phyloP scores from a whole-genome alignment of 2,113 vertebrate species.

The Gobio gobio region DNA sequence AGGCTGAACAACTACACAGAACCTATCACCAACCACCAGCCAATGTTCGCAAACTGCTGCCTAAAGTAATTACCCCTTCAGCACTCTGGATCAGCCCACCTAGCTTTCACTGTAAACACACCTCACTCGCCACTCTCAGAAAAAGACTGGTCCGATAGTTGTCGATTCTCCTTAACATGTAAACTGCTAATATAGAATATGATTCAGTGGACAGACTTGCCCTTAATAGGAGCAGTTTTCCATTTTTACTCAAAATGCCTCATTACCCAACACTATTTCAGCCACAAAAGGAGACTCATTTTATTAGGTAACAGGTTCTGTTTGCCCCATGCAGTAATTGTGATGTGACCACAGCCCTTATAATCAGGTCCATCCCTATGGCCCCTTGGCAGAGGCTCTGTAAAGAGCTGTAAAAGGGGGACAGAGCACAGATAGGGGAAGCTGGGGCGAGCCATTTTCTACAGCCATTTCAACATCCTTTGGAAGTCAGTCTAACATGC shows the following conservation, averaged over 20 bases:
- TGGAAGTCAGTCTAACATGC: too few relatives aligned
- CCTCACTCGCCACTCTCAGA: constrained; percentile 1
- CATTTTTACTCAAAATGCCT: constrained; percentile 63
- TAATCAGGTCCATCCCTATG: constrained; percentile 41
- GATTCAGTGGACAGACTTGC: constrained; percentile 56
- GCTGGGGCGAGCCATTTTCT: background rate
- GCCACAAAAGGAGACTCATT: constrained; percentile 61
- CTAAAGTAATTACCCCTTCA: constrained; percentile 68
- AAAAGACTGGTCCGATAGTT: constrained; percentile 1
- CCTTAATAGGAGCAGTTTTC: constrained; percentile 61
- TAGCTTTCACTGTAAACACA: constrained; percentile 17
- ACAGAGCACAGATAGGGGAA: background rate
- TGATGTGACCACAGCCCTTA: constrained; percentile 50
- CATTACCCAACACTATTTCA: constrained; percentile 60
- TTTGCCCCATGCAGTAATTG: constrained; percentile 35
- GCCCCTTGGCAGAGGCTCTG: background rate
- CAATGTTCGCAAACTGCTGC: constrained; percentile 62
- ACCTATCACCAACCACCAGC: constrained; percentile 63
- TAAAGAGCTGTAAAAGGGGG: background rate
- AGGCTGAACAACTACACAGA: constrained; percentile 58
- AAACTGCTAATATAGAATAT: constrained; percentile 50
- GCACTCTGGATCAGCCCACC: constrained; percentile 18
- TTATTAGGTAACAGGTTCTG: constrained; percentile 67
- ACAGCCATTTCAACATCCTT: too few relatives aligned
- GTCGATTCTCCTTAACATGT: background rate